Percentiles rank a stretch among this genome's conserved stretches.
phyloP scores from a whole-genome alignment of 2,113 vertebrate genomes.

The Actenoides lindsayi region DNA sequence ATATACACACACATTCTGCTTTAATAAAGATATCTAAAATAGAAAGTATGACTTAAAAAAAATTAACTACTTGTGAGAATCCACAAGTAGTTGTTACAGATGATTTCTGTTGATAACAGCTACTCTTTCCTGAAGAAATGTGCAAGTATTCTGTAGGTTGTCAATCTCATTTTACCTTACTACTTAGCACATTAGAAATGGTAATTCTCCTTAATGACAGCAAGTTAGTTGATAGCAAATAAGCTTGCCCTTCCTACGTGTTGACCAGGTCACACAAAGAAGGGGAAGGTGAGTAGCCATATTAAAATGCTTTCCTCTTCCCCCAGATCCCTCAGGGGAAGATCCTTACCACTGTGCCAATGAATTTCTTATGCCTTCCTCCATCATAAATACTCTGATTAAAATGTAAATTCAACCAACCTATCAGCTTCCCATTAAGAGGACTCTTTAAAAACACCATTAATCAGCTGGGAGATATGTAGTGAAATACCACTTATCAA shows the following conservation, averaged over 20 bases:
- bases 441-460: conserved; percentile 94
- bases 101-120: background rate
- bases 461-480: conserved; percentile 93
- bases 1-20: no score
- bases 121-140: background rate
- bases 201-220: background rate
- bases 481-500: conserved; percentile 95
- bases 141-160: background rate
- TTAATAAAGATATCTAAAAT: background rate
- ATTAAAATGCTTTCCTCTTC: conserved; percentile 32
- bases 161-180: background rate
- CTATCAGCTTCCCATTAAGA: conserved; percentile 97
- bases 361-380: conserved; percentile 82
- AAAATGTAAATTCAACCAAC: conserved; percentile 97
- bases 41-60: conserved; percentile 2
- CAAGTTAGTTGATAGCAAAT: background rate
- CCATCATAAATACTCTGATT: conserved; percentile 91
- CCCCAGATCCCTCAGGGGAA: conserved; percentile 47
- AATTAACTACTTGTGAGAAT: background rate
- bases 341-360: conserved; percentile 67
- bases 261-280: conserved; percentile 32
- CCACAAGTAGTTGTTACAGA: background rate
- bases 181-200: background rate
- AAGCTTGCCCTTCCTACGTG: background rate
- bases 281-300: conserved; percentile 45